Evolutionary conservation across 2,113 vertebrate species (phyloP), one percentile per base, ranked within the genome.

Genomic region (Nicator chloris): DNA sequence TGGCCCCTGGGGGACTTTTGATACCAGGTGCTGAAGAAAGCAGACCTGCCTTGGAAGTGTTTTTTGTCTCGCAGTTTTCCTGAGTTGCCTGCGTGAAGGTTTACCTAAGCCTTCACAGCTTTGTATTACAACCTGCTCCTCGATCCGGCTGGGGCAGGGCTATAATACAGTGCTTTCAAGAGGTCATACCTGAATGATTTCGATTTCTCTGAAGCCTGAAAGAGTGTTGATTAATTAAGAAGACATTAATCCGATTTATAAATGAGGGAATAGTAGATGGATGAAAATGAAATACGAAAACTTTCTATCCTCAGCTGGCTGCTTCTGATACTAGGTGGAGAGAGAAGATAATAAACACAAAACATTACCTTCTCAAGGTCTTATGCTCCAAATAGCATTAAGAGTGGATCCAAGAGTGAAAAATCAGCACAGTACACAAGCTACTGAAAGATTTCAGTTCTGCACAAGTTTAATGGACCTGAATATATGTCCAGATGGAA

Each of bases 311-410:
- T 40, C 80, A 92, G 45, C 64, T 88, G 93, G n/a, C 64, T 94
- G 86, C 88, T 89, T 96, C 72, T 86, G 75, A 47, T 91, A 64
- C 61, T 95, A 94, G 83, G 72, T 76, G 72, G 60, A 79, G 83
- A 86, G 24, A 44, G 64, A 82, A 90, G 65, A 84, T 75, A 78
- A 84, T 72, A 94, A 93, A 86, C 70, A 92, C 78, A 96, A 88
- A 93, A 27, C 69, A 72, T 82, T 96, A 82, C 57, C 66, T 94
- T 94, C 86, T 84, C 40, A 75, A 57, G 60, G 71, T 87, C 81
- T 94, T 90, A 93, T 73, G 94, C 89, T 92, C 95, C 86, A 96
- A 84, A 96, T 94, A 94, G 90, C 94, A 94, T 92, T 90, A 93
- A 80, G 40, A 33, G 51, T 92, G 87, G 92, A 90, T 95, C 82